A percentile compares a stretch with the other conserved stretches of the same genome.
Conservation (phyloP, 2,797 vertebrate species). For the Chaetodon trifasciatus region DNA sequence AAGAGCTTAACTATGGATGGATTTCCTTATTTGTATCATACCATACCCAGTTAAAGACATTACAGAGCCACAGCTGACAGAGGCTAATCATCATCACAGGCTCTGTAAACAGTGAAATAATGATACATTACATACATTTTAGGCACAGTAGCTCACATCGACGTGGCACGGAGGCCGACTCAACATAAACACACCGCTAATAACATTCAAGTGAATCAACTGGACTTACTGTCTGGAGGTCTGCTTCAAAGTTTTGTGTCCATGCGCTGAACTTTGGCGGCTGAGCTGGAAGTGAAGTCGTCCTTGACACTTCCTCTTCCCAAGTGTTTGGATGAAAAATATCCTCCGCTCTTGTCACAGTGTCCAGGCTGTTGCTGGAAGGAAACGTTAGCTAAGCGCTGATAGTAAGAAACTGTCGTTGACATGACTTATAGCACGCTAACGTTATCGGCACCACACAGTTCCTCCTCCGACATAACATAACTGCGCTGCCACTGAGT, state of each 20-base stretch:
- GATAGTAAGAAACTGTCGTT: background rate
- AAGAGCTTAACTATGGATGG: background rate
- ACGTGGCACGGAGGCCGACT: background rate
- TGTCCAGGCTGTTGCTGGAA: background rate
- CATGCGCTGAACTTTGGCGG: background rate
- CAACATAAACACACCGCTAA: background rate
- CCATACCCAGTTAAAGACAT: background rate
- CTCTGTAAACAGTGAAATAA: background rate
- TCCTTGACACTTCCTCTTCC: background rate
- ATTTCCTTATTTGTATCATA: background rate
- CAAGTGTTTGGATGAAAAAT: background rate
- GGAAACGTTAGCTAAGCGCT: background rate
- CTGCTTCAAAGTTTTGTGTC: background rate
- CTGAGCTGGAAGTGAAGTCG: background rate
- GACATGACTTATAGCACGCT: background rate
- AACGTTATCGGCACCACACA: background rate
- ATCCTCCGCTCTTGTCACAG: background rate
- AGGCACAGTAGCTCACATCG: background rate
- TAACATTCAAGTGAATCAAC: too few species aligned
- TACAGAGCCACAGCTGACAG: background rate
- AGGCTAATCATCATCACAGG: too few species aligned
- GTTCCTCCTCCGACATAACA: background rate
- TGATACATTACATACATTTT: background rate
- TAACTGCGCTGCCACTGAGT: background rate
- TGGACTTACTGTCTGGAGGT: background rate